Percentiles rank a stretch among this genome's conserved stretches.
Conservation (phyloP, 2,888 invertebrate genomes). For the Esperia sulphurella region DNA sequence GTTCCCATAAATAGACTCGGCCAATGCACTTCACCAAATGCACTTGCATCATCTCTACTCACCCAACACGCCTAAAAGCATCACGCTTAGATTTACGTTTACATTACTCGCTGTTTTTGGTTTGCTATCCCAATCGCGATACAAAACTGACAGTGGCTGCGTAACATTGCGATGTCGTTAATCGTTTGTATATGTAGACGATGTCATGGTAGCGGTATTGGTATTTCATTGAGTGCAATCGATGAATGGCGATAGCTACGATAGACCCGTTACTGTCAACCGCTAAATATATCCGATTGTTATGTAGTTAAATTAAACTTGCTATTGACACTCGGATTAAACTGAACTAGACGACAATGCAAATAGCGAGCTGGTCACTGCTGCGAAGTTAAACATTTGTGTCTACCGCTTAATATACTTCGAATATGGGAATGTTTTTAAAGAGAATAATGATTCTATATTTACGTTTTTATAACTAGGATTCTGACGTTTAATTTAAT, state of each 20-base stretch:
- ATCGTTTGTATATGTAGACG: neutral
- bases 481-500: too few species aligned
- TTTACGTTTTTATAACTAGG: too few species aligned
- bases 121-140: neutral
- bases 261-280: conserved; percentile 19
- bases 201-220: conserved; percentile 38
- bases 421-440: too few species aligned
- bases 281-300: conserved; percentile 23
- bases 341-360: neutral
- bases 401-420: too few species aligned
- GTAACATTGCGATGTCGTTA: neutral
- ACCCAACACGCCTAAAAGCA: neutral
- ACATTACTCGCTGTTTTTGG: conserved; percentile 14
- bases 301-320: conserved; percentile 26
- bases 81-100: neutral
- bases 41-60: conserved; percentile 29
- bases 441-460: too few species aligned
- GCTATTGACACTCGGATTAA: conserved; percentile 16
- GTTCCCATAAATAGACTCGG: conserved; percentile 52
- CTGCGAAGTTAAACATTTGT: too few species aligned
- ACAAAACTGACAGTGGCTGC: conserved; percentile 12
- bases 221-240: conserved; percentile 55
- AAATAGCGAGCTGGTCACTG: too few species aligned
- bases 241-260: conserved; percentile 42
- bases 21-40: conserved; percentile 47